These are phyloP conservation scores for Diarsia mendica DNA, from an alignment of 2,888 invertebrate species.

Conservation along the genomic window DNA sequence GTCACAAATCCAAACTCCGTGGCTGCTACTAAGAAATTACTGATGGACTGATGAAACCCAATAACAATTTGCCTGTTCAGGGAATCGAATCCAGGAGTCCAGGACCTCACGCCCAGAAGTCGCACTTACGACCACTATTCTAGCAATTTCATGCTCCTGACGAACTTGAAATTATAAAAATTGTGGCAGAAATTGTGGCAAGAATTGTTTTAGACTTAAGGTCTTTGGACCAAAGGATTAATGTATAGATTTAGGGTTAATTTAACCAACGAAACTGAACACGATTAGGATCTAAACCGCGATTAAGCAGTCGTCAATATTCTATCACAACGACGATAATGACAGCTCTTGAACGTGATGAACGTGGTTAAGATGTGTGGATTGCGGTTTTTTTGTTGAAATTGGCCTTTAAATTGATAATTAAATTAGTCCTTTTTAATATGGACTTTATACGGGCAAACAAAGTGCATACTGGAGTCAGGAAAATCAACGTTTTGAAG, in stretches of 20 bases:
- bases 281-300: neutral
- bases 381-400: neutral
- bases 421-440: neutral
- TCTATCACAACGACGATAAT: neutral
- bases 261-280: neutral
- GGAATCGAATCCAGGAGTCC: too few relatives aligned
- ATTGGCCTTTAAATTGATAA: neutral
- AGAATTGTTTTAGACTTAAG: neutral
- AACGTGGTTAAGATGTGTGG: neutral
- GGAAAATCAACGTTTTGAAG: constrained; percentile 2
- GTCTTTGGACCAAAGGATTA: neutral
- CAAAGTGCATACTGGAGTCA: neutral
- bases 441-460: too few relatives aligned
- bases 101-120: too few relatives aligned
- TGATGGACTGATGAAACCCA: too few relatives aligned
- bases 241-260: neutral
- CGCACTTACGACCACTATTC: too few relatives aligned
- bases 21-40: too few relatives aligned
- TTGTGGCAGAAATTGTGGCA: neutral
- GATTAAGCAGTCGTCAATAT: neutral
- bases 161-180: neutral
- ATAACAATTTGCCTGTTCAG: too few relatives aligned
- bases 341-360: neutral
- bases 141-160: too few relatives aligned
- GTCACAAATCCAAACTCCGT: too few relatives aligned